Evolutionary conservation across 1,140 invertebrate genomes (phyloP).

Genomic region (Saccostrea cuccullata): DNA sequence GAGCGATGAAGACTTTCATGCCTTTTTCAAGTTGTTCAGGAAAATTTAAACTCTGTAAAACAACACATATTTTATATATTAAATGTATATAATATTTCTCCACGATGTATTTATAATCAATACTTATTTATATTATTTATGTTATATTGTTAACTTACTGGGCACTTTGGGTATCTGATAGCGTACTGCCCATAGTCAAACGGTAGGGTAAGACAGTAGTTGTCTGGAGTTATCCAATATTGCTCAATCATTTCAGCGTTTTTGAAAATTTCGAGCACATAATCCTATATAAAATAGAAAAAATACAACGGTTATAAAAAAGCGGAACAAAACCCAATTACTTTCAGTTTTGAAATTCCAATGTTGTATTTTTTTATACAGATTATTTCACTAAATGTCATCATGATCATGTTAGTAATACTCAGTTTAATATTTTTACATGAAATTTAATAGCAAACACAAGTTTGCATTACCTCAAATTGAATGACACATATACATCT

Average conservation of each 20-base stretch:
- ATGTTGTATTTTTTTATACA: no score
- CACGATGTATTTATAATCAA: no score
- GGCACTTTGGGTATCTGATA: conserved; percentile 69
- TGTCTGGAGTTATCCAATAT: conserved; percentile 65
- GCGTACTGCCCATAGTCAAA: conserved; percentile 44
- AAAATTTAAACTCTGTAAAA: conserved; percentile 11
- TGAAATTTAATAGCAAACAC: no score
- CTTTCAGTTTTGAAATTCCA: no score
- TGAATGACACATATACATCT: no score
- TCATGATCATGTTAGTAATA: no score
- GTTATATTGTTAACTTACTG: conserved; percentile 59
- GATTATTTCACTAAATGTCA: no score
- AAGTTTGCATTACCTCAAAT: no score
- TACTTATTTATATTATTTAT: background rate
- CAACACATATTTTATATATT: background rate
- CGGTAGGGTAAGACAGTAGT: conserved; percentile 54
- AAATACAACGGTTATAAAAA: background rate
- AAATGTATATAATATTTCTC: no score
- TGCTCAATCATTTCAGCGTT: conserved; percentile 62
- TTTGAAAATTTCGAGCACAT: conserved; percentile 62
- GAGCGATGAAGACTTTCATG: background rate
- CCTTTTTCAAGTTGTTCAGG: background rate
- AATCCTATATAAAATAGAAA: background rate
- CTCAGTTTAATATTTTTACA: no score
- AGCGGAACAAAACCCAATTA: background rate